A percentile compares a stretch with the other conserved stretches of the same genome.
Evolutionary conservation across 2,113 vertebrate species (phyloP).

Genomic region (Brachionichthys hirsutus): DNA sequence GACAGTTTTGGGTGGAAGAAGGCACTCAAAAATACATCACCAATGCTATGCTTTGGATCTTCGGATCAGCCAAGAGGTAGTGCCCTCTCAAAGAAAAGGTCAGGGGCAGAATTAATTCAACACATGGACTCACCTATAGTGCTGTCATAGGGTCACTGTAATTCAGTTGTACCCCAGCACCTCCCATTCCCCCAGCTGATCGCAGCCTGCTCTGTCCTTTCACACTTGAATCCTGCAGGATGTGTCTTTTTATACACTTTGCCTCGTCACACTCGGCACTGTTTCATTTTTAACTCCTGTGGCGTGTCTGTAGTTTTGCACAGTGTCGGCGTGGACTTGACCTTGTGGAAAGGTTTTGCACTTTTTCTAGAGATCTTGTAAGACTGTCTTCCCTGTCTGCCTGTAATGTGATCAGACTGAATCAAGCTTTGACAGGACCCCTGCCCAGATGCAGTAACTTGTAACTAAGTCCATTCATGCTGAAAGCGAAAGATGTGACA

Average conservation of each 20-base stretch:
- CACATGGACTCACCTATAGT: conserved; percentile 68
- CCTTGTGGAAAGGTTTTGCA: conserved; percentile 55
- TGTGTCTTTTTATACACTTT: conserved; percentile 50
- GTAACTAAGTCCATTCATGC: background rate
- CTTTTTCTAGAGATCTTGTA: conserved; percentile 18
- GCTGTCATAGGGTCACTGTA: conserved; percentile 72
- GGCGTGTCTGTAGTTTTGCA: conserved; percentile 25
- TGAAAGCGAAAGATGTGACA: background rate
- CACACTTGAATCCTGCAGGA: conserved; percentile 31
- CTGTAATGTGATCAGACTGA: conserved; percentile 29
- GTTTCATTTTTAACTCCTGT: conserved; percentile 30
- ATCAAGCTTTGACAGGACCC: conserved; percentile 9
- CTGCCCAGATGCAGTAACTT: background rate
- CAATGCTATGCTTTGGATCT: conserved; percentile 29
- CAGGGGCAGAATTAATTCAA: conserved; percentile 73
- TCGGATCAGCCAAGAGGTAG: conserved; percentile 25
- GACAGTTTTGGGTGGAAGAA: conserved; percentile 43
- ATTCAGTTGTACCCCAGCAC: conserved; percentile 66
- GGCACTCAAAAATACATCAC: conserved; percentile 45
- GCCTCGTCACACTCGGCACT: conserved; percentile 28
- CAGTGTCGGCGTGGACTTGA: conserved; percentile 33
- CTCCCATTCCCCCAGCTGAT: conserved; percentile 19
- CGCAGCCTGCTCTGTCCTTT: conserved; percentile 29
- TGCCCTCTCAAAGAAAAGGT: conserved; percentile 50
- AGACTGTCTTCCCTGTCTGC: conserved; percentile 16